phyloP scores from a whole-genome alignment of 2,888 invertebrate genomes.

The Lampropteryx suffumata region DNA sequence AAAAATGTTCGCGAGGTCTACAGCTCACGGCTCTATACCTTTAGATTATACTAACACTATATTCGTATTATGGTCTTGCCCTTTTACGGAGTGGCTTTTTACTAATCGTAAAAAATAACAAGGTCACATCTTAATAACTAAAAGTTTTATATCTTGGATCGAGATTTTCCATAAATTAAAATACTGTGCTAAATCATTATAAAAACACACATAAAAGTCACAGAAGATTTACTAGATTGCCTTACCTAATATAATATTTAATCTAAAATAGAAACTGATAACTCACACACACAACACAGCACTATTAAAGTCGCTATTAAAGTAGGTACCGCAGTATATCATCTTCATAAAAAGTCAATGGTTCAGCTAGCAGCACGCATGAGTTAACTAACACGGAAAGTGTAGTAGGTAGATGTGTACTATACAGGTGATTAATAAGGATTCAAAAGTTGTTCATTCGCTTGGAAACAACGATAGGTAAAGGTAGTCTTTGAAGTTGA shows the following conservation, averaged over 20 bases:
- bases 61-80: no score
- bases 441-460: conserved; percentile 1
- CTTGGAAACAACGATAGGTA: not conserved
- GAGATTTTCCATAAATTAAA: not conserved
- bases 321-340: conserved; percentile 14
- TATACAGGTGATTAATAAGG: conserved; percentile 4
- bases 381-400: conserved; percentile 2
- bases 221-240: not conserved
- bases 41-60: no score
- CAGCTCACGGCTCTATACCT: no score
- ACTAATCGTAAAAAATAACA: no score
- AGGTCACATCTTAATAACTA: no score
- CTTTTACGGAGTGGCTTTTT: no score
- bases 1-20: no score
- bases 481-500: not conserved
- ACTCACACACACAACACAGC: not conserved
- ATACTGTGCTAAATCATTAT: conserved; percentile 2
- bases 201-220: conserved; percentile 1
- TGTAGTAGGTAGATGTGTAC: not conserved
- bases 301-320: conserved; percentile 9
- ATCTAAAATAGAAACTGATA: not conserved
- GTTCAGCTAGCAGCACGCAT: conserved; percentile 11
- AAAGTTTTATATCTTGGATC: no score
- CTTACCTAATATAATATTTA: conserved; percentile 7
- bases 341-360: conserved; percentile 23